These are phyloP conservation scores for Sanderia malayensis DNA, from an alignment of 30 jellyfish, hydroid and myxozoan genomes.

Conservation along the genomic window DNA sequence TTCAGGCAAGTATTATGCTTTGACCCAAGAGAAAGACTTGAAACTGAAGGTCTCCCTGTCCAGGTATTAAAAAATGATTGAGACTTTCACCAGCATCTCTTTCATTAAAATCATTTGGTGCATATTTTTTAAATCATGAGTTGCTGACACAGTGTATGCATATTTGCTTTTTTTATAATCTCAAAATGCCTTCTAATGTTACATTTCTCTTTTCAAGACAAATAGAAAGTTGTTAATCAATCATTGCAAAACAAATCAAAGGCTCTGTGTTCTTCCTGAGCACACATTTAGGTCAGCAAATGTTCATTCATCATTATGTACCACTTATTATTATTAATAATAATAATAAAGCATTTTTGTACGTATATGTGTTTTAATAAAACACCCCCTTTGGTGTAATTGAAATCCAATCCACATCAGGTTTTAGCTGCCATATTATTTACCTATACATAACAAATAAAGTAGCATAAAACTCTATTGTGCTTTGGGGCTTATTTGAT, in stretches of 20 bases:
- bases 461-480: neutral
- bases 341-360: neutral
- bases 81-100: neutral
- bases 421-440: neutral
- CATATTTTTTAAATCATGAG: neutral
- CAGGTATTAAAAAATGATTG: slow-evolving; percentile 20
- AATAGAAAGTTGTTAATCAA: slow-evolving; percentile 69
- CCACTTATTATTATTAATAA: neutral
- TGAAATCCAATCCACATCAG: neutral
- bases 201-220: slow-evolving; percentile 47
- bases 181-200: neutral
- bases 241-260: slow-evolving; percentile 87
- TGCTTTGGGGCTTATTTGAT: neutral
- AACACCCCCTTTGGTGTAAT: neutral
- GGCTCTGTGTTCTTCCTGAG: slow-evolving; percentile 67
- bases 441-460: neutral
- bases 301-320: neutral
- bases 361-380: too few species aligned
- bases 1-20: slow-evolving; percentile 69
- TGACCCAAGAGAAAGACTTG: slow-evolving; percentile 83
- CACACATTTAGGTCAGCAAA: slow-evolving; percentile 73
- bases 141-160: neutral
- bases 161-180: neutral
- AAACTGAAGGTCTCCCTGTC: slow-evolving; percentile 87
- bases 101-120: neutral